Base-by-base conservation (phyloP, 2,888 invertebrate genomes). In the Clostera curtula region DNA sequence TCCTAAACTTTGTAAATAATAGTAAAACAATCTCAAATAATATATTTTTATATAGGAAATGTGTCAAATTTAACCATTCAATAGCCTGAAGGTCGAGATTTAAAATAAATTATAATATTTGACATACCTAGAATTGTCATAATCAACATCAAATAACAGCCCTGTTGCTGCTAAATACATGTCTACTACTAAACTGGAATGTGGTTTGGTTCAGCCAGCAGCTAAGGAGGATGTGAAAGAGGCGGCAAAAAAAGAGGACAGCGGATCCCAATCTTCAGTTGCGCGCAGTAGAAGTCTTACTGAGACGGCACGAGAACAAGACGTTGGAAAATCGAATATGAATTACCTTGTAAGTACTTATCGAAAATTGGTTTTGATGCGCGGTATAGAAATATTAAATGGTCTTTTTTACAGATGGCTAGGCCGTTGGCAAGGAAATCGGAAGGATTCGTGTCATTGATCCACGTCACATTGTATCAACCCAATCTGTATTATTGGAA, bases 401-500 rank as follows among this genome's bases (percentile, higher is more conserved):
- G 3, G 8, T 13, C 1, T 8, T 21, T 22, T 25, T 34, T 30
- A 10, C 33, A 54, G 50, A 23, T 25, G 2, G 8, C 22, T 1
- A 23, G 29, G 13, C 34, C 36, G 0, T 36, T 36, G 3, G 43
- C 37, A 2, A 35, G 39, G 0, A 40, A 34, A 4, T 1, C 1
- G 2, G 43, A 43, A 4, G 51, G 54, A 1, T 61, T 51, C 25
- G 7, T 76, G 8, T 61, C 73, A 0, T 43, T 82, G 1, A 1
- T 76, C 0, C 69, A 76, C 32, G 16, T 60, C 2, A 67, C 61
- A 0, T 40, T 84, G 11, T 48, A 65, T 0, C 82, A 83, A 37
- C 83, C 82, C 0, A 83, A 82, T 38, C 29, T 84, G 1, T 83
- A 82, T 35, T 80, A 65, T 36, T 75, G 64, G 65, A 59, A 49